Percentiles rank a stretch among this genome's conserved stretches.
These are phyloP conservation scores for Drosophila kohkoa DNA, from an alignment of 1,140 invertebrate species.

Conservation along the genomic window DNA sequence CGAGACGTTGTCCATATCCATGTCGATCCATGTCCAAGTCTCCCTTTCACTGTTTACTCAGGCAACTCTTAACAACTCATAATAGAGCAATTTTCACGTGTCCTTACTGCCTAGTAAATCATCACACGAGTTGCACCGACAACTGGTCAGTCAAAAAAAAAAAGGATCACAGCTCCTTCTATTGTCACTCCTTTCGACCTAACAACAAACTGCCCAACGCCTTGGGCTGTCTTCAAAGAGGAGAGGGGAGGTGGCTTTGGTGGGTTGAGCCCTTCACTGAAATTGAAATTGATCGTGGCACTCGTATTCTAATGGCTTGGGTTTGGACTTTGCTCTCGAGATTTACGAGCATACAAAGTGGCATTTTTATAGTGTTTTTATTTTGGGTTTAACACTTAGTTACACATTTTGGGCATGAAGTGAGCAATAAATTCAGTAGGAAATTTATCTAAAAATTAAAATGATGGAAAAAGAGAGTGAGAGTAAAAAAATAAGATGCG, in stretches of 20 bases:
- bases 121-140: conserved; percentile 35
- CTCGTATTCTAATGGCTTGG: conserved; percentile 62
- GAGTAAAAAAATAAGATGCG: not conserved
- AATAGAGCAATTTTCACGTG: conserved; percentile 85
- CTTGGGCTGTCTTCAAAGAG: conserved; percentile 12
- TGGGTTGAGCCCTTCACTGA: conserved; percentile 46
- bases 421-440: conserved; percentile 27
- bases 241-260: conserved; percentile 3
- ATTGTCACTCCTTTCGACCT: conserved; percentile 69
- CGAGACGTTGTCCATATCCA: conserved; percentile 49
- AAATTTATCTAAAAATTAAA: conserved; percentile 6
- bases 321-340: conserved; percentile 42
- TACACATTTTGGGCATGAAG: conserved; percentile 42
- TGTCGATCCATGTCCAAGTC: conserved; percentile 53
- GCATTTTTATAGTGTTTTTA: conserved; percentile 60
- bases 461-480: not conserved
- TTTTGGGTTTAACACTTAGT: conserved; percentile 42
- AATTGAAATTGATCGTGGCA: conserved; percentile 83
- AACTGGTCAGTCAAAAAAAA: conserved; percentile 50
- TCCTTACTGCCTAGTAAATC: conserved; percentile 72
- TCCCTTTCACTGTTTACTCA: conserved; percentile 73
- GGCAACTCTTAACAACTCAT: conserved; percentile 83
- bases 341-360: conserved; percentile 55
- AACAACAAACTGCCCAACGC: conserved; percentile 36
- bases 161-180: conserved; percentile 26